phyloP scores from a whole-genome alignment of 2,113 vertebrate species.

The Machaerirhynchus nigripectus region DNA sequence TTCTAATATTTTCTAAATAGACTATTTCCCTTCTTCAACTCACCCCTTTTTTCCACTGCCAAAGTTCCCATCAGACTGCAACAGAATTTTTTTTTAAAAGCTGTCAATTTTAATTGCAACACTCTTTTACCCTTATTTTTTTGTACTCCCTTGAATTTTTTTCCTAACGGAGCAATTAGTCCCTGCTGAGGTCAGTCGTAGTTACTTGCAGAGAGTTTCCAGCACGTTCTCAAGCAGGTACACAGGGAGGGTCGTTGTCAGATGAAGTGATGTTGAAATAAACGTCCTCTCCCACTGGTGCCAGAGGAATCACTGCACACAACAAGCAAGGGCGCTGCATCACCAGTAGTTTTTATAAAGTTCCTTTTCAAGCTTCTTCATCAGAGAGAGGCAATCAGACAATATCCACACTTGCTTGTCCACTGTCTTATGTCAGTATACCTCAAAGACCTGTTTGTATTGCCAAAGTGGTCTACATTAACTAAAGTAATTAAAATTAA shows the following conservation, averaged over 20 bases:
- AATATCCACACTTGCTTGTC: neutral
- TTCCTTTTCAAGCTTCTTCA: neutral
- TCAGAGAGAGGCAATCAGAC: neutral
- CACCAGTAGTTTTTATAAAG: neutral
- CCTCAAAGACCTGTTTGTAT: neutral
- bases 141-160: neutral
- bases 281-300: neutral
- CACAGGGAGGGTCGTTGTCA: neutral
- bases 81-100: neutral
- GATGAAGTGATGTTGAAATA: neutral
- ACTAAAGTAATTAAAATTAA: neutral
- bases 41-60: neutral
- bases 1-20: neutral
- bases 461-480: neutral
- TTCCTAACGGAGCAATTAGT: constrained; percentile 6
- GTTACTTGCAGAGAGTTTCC: neutral
- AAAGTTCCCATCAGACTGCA: neutral
- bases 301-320: neutral
- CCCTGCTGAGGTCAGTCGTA: neutral
- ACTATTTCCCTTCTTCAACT: neutral
- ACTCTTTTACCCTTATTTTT: neutral
- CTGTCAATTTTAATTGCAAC: neutral
- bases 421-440: neutral
- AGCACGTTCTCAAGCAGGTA: neutral
- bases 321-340: neutral